A percentile compares a stretch with the other conserved stretches of the same genome.
phyloP scores from a whole-genome alignment of 2,797 vertebrate genomes.

The Labroides dimidiatus region DNA sequence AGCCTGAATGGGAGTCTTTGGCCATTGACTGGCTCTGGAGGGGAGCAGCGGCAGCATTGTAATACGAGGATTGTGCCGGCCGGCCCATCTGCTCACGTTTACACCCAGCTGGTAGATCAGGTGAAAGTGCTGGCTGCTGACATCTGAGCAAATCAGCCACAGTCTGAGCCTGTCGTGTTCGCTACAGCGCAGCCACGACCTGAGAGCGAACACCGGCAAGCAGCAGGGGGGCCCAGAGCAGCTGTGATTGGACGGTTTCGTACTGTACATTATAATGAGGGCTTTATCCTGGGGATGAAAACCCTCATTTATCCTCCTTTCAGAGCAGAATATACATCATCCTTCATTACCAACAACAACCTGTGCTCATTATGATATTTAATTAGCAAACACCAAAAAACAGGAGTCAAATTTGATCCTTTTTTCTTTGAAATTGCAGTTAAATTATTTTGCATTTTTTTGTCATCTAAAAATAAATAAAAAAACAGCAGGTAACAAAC shows the following conservation, averaged over 20 bases:
- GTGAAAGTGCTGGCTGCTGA: conserved; percentile 82
- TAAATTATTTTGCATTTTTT: no score
- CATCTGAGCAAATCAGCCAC: conserved; percentile 79
- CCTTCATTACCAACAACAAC: no score
- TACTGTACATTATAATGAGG: conserved; percentile 2
- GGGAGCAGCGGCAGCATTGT: conserved; percentile 71
- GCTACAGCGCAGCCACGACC: conserved; percentile 64
- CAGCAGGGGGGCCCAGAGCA: conserved; percentile 34
- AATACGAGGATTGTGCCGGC: conserved; percentile 82
- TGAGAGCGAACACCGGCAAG: conserved; percentile 32
- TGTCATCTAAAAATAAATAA: no score
- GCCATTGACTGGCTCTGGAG: conserved; percentile 52
- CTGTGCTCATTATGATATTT: no score
- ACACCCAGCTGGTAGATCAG: conserved; percentile 82
- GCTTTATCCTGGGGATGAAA: not conserved
- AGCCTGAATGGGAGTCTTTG: conserved; percentile 41
- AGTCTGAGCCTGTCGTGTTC: conserved; percentile 70
- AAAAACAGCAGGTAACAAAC: no score
- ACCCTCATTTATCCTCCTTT: conserved; percentile 1
- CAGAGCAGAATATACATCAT: no score
- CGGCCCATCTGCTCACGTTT: conserved; percentile 85
- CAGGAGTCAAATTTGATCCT: no score
- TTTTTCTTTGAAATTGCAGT: no score
- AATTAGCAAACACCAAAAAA: no score
- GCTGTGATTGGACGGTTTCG: conserved; percentile 36